These are phyloP conservation scores for Phrixothrix hirtus DNA, from an alignment of 2,888 invertebrate species.

Conservation along the genomic window DNA sequence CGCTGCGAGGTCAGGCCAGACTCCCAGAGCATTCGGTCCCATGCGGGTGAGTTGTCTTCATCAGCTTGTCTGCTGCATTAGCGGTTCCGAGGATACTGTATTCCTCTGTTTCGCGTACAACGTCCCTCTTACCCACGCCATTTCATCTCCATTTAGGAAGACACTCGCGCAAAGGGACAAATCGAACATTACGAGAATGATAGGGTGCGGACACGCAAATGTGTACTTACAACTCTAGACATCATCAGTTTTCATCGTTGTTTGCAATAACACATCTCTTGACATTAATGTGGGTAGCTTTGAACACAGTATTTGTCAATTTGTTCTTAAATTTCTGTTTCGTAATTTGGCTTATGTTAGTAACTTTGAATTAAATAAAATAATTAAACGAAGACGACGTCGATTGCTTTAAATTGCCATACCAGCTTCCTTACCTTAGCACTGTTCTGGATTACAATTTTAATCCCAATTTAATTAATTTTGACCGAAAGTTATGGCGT, in stretches of 20 bases:
- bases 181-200: slow-evolving; percentile 48
- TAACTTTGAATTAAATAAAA: too few relatives aligned
- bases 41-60: slow-evolving; percentile 54
- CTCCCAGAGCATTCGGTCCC: slow-evolving; percentile 46
- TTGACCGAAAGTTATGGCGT: too few relatives aligned
- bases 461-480: too few relatives aligned
- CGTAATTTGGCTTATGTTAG: too few relatives aligned
- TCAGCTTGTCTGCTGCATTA: slow-evolving; percentile 54
- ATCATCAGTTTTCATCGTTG: slow-evolving; percentile 24
- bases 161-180: slow-evolving; percentile 44
- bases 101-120: slow-evolving; percentile 39
- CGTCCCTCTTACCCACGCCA: slow-evolving; percentile 40
- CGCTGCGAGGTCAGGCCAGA: slow-evolving; percentile 37
- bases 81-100: slow-evolving; percentile 45
- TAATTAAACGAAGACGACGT: too few relatives aligned
- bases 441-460: too few relatives aligned
- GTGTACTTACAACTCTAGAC: slow-evolving; percentile 36
- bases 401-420: too few relatives aligned
- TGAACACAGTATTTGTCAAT: too few relatives aligned
- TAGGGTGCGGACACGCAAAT: slow-evolving; percentile 42
- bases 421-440: too few relatives aligned
- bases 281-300: slow-evolving; percentile 33
- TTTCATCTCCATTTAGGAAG: slow-evolving; percentile 51
- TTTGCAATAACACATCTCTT: slow-evolving; percentile 31
- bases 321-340: too few relatives aligned